These are phyloP conservation scores for Alloscopus bannaensis DNA, from an alignment of 2,888 invertebrate genomes.

Conservation along the genomic window DNA sequence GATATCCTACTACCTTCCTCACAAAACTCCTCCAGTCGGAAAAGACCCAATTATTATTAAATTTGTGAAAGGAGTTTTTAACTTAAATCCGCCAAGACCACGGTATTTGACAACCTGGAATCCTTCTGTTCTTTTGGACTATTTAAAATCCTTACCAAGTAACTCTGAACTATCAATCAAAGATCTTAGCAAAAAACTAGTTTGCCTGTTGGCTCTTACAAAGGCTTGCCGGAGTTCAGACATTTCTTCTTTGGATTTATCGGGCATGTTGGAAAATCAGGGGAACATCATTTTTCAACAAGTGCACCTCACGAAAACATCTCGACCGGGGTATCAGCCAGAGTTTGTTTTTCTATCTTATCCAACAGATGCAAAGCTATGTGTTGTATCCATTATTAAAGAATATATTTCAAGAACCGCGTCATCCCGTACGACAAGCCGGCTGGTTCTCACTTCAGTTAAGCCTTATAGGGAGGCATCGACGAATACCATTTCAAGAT, in stretches of 20 bases:
- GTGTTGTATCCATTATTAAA: background rate
- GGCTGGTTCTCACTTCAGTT: background rate
- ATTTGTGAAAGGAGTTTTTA: background rate
- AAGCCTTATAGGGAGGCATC: background rate
- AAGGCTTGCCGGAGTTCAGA: background rate
- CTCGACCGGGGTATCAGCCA: background rate
- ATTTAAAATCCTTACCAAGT: background rate
- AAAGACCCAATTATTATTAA: background rate
- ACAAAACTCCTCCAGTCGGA: background rate
- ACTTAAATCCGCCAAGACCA: background rate
- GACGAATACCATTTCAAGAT: background rate
- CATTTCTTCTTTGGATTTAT: background rate
- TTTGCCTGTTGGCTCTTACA: background rate
- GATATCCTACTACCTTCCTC: background rate
- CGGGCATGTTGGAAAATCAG: background rate
- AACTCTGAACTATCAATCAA: background rate
- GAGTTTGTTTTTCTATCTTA: background rate
- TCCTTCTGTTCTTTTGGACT: background rate
- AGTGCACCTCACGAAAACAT: background rate
- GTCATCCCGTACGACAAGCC: background rate
- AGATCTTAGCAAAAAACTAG: background rate
- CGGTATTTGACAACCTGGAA: background rate
- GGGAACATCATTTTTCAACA: background rate
- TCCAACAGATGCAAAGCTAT: background rate
- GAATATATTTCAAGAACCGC: background rate